phyloP scores from a whole-genome alignment of 2,113 vertebrate genomes.

The Eidolon helvum region DNA sequence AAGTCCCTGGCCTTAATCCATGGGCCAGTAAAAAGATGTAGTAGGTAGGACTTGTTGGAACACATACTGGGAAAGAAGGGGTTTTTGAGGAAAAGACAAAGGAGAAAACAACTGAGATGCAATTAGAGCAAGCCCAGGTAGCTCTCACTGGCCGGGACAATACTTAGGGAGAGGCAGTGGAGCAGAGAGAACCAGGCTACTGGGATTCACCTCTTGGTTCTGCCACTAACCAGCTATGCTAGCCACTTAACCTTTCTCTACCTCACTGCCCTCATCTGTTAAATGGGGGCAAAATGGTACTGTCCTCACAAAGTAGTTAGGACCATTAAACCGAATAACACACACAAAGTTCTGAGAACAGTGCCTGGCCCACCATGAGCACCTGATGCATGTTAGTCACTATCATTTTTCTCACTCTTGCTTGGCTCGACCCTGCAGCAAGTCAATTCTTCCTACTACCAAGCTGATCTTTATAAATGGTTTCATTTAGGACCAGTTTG shows the following conservation, averaged over 20 bases:
- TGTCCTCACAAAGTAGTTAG: not conserved
- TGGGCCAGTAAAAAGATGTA: not conserved
- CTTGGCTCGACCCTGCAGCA: not conserved
- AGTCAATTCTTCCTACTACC: not conserved
- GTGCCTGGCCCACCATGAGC: not conserved
- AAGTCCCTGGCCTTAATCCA: not conserved
- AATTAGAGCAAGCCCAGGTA: not conserved
- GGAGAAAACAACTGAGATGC: no score
- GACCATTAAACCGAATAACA: not conserved
- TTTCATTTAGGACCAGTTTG: not conserved
- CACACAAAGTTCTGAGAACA: not conserved
- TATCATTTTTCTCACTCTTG: not conserved
- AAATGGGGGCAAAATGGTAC: not conserved
- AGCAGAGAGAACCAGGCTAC: not conserved
- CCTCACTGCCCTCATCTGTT: not conserved
- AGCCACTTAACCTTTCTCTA: not conserved
- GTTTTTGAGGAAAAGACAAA: not conserved
- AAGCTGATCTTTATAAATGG: not conserved
- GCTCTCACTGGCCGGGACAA: not conserved
- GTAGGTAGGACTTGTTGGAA: rapidly evolving
- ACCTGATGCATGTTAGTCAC: not conserved
- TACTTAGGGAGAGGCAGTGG: not conserved
- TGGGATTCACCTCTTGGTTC: not conserved
- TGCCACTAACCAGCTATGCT: not conserved
- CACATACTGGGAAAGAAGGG: not conserved